Evolutionary conservation across 1,140 invertebrate species (phyloP).

Genomic region (Drosophila nebulosa): DNA sequence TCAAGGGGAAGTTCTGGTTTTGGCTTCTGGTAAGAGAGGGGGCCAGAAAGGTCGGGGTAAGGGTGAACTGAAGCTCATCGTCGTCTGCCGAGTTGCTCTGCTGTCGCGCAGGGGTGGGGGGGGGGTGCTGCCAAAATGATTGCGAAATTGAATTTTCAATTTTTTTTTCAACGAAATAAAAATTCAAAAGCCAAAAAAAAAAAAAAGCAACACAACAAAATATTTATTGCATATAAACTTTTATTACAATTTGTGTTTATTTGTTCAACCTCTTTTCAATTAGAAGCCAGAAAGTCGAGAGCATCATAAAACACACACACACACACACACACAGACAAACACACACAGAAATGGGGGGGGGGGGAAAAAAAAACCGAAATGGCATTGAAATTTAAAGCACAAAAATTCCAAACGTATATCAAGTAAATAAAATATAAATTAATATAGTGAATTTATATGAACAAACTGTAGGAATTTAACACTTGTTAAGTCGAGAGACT

Average conservation of each 20-base stretch:
- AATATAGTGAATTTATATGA: background rate
- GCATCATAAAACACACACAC: constrained; percentile 51
- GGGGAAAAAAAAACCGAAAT: constrained; percentile 4
- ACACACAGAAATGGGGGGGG: too few relatives aligned
- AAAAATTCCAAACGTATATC: background rate
- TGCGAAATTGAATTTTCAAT: constrained; percentile 77
- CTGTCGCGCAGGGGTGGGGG: too few relatives aligned
- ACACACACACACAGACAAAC: background rate
- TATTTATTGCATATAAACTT: constrained; percentile 77
- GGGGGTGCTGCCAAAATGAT: constrained; percentile 70
- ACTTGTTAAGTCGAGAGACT: too few relatives aligned
- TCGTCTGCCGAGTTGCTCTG: too few relatives aligned
- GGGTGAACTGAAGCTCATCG: background rate
- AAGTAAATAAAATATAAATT: background rate
- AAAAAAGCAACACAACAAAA: constrained; percentile 53
- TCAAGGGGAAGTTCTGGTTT: background rate
- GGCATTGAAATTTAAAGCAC: constrained; percentile 1
- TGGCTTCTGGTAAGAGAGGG: constrained; percentile 13
- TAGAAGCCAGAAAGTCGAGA: constrained; percentile 49
- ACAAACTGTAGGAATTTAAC: too few relatives aligned
- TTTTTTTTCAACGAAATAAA: constrained; percentile 75
- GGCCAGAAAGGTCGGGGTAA: background rate
- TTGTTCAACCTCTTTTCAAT: constrained; percentile 72
- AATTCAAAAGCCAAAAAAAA: constrained; percentile 77
- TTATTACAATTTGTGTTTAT: constrained; percentile 78